Evolutionary conservation across 2,797 vertebrate genomes (phyloP).

Genomic region (Coracias cyanogaster): DNA sequence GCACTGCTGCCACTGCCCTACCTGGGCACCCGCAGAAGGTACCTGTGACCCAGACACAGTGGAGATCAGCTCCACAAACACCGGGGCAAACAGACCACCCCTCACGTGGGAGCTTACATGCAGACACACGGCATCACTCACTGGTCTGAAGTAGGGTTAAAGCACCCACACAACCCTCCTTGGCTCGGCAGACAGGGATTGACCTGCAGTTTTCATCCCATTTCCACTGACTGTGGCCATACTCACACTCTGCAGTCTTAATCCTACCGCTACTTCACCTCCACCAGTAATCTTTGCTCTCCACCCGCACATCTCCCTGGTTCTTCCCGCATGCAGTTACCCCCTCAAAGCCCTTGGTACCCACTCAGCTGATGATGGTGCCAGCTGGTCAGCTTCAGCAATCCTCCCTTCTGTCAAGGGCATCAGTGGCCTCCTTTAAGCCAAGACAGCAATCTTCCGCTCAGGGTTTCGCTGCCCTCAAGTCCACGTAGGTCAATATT

Average conservation of each 20-base stretch:
- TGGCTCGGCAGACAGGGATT: background rate
- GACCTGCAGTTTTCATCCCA: fast-evolving
- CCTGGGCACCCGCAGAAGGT: background rate
- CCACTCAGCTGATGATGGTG: background rate
- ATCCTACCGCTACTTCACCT: background rate
- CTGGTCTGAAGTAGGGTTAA: background rate
- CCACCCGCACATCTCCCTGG: background rate
- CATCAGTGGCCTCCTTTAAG: background rate
- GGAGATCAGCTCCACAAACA: background rate
- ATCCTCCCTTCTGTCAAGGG: background rate
- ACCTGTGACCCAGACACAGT: background rate
- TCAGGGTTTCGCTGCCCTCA: background rate
- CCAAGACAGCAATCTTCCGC: background rate
- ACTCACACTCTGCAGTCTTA: fast-evolving
- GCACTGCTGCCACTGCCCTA: background rate
- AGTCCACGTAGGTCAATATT: background rate
- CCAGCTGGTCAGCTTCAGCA: background rate
- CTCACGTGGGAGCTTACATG: fast-evolving
- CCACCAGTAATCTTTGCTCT: background rate
- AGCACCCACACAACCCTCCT: background rate
- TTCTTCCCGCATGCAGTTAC: background rate
- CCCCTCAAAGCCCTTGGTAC: background rate
- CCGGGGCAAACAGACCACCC: background rate
- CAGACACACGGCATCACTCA: fast-evolving
- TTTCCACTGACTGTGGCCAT: background rate